Conservation (phyloP, 2,888 invertebrate genomes). For the Campaea margaritaria region DNA sequence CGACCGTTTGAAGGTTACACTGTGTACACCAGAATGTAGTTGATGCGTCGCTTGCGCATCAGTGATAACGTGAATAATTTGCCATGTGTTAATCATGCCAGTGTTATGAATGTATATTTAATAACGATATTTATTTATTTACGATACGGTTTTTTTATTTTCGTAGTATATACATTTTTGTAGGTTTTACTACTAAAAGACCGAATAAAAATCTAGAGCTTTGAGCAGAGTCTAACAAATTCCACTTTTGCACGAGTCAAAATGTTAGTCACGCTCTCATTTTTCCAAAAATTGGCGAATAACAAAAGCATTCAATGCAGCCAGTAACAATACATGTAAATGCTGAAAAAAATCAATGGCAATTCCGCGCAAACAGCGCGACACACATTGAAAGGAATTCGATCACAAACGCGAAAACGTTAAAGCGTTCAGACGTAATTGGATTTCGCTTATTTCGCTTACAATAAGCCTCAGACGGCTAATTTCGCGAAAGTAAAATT, state of each 20-base stretch:
- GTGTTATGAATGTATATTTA: conserved; percentile 52
- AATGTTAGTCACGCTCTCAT: neutral
- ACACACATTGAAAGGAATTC: conserved; percentile 51
- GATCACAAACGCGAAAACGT: conserved; percentile 51
- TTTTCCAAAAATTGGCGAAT: neutral
- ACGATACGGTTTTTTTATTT: conserved; percentile 9
- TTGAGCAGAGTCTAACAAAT: neutral
- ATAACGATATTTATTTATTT: conserved; percentile 34
- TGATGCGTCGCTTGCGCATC: conserved; percentile 53
- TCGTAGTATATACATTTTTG: neutral
- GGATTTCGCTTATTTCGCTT: conserved; percentile 66
- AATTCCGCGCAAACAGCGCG: conserved; percentile 14
- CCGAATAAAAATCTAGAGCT: no score
- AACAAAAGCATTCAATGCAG: conserved; percentile 9
- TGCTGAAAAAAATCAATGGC: conserved; percentile 14
- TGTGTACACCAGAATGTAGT: conserved; percentile 30
- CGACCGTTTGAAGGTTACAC: conserved; percentile 11
- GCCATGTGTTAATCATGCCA: conserved; percentile 59
- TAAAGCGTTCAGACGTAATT: conserved; percentile 63
- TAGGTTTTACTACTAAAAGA: no score
- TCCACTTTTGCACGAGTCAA: neutral
- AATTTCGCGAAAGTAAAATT: conserved; percentile 72
- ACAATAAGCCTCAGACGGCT: conserved; percentile 62
- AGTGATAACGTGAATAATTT: conserved; percentile 63
- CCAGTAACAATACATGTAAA: conserved; percentile 21